A percentile compares a stretch with the other conserved stretches of the same genome.
These are phyloP conservation scores for Cassiopea andromeda DNA, from an alignment of 30 jellyfish, hydroid and myxozoan genomes.

Conservation along the genomic window DNA sequence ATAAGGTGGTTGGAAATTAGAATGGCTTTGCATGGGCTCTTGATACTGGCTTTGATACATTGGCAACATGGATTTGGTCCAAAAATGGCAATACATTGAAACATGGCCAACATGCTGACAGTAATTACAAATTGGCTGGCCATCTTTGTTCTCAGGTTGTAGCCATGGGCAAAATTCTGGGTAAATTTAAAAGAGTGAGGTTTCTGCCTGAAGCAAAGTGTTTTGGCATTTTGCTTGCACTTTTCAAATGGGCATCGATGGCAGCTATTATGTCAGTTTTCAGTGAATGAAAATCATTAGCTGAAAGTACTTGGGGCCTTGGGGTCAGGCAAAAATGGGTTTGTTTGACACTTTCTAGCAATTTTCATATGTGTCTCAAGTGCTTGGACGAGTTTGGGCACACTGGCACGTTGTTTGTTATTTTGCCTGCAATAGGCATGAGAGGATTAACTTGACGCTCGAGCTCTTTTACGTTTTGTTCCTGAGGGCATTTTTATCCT, in stretches of 20 bases:
- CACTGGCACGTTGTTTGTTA: not conserved
- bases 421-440: slow-evolving; percentile 10
- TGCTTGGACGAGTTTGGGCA: not conserved
- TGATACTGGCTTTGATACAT: slow-evolving; percentile 1
- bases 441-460: slow-evolving; percentile 10
- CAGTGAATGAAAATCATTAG: not conserved
- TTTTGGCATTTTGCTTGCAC: not conserved
- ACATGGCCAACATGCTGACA: slow-evolving; percentile 36
- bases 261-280: not conserved
- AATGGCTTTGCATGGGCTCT: not conserved
- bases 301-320: not conserved
- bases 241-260: slow-evolving; percentile 1
- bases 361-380: not conserved
- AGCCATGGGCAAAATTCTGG: slow-evolving; percentile 17
- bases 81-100: not conserved
- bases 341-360: not conserved
- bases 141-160: slow-evolving; percentile 18
- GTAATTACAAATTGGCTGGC: slow-evolving; percentile 34
- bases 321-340: not conserved
- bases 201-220: not conserved
- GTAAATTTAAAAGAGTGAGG: not conserved
- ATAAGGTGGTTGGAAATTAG: not conserved
- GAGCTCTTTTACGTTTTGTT: slow-evolving; percentile 8
- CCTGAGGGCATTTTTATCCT: slow-evolving; percentile 1
- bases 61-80: not conserved